These are phyloP conservation scores for Osmerus eperlanus DNA, from an alignment of 2,113 vertebrate genomes.

Conservation along the genomic window DNA sequence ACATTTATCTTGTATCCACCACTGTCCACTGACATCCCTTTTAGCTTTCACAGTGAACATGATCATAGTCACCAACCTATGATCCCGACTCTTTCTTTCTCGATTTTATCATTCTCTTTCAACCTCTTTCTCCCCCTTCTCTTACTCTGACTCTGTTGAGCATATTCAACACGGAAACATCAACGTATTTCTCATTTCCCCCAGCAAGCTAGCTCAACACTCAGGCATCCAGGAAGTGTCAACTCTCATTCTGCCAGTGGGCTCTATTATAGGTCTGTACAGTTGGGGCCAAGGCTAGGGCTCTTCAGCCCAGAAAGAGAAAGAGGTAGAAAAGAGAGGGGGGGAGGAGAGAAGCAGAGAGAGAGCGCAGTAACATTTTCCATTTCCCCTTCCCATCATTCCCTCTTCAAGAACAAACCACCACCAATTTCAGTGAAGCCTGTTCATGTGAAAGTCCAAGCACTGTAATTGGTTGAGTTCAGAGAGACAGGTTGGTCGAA, in stretches of 20 bases:
- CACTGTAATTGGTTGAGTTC: slow-evolving; percentile 44
- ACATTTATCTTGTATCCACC: too few species aligned
- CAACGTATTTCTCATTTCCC: slow-evolving; percentile 55
- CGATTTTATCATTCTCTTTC: neutral
- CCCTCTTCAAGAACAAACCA: slow-evolving; percentile 33
- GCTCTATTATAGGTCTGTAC: slow-evolving; percentile 36
- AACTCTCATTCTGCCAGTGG: slow-evolving; percentile 47
- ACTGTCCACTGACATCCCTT: neutral
- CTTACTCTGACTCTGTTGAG: slow-evolving; percentile 16
- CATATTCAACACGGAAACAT: slow-evolving; percentile 40
- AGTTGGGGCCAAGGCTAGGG: slow-evolving; percentile 31
- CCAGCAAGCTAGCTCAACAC: slow-evolving; percentile 57
- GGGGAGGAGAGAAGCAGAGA: neutral
- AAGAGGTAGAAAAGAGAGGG: slow-evolving; percentile 17
- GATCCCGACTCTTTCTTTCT: neutral
- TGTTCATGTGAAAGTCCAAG: slow-evolving; percentile 22
- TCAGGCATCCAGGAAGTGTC: slow-evolving; percentile 63
- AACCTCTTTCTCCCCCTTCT: neutral
- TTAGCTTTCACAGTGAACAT: too few species aligned
- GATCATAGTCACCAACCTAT: neutral
- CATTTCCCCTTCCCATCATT: slow-evolving; percentile 44
- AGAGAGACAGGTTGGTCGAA: neutral
- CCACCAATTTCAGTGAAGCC: slow-evolving; percentile 40
- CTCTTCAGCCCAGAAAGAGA: slow-evolving; percentile 14
- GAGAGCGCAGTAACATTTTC: slow-evolving; percentile 59